Base-by-base conservation (phyloP, 2,888 invertebrate species). In the Unio delphinus region DNA sequence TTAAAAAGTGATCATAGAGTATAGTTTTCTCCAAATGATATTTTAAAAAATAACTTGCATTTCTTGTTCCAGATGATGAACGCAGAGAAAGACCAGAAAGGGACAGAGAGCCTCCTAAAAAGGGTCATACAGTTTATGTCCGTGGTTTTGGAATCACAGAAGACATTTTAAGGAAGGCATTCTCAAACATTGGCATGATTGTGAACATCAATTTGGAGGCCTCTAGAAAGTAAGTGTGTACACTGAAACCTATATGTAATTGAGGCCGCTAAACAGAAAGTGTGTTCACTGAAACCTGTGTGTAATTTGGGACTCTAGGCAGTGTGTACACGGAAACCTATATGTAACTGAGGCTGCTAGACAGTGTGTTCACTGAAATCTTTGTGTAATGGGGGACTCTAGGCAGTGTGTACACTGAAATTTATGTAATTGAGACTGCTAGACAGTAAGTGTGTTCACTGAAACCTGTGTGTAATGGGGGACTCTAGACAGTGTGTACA, bases 171-270 rank as follows among this genome's bases (percentile, higher is more conserved):
- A 93, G 93, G 85, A 94, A 94, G 83, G 94, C 94, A 68, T 95
- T 95, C 85, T 92, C 93, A 73, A 92, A 93, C 11, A 93, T 94
- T 86, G 95, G 94, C 59, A 93, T 92, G 74, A 94, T 95, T 80
- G 92, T 95, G 1, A 95, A 95, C 90, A 94, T 95, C 56, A 94
- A 94, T 0, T 94, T 95, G 94, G 95, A 95, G 91, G 93, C 93
- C 78, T 95, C 95, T 82, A 95, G 95, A 88, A 93, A 94, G 94
- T 94, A 89, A 86, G 91, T 89, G 68, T 57, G 15, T 56, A 64
- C 17, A 55, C 23, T 54, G 30, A 66, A 30, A n/a, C 17, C 18
- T 17, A 45, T 26, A 28, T 28, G 6, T 28, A 20, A 23, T 56
- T 20, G 18, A 95, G 91, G 93, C 93, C 78, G 95, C 95, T 82